Percentiles rank a stretch among this genome's conserved stretches.
Evolutionary conservation across 2,113 vertebrate species (phyloP).

Genomic region (Echinops telfairi): DNA sequence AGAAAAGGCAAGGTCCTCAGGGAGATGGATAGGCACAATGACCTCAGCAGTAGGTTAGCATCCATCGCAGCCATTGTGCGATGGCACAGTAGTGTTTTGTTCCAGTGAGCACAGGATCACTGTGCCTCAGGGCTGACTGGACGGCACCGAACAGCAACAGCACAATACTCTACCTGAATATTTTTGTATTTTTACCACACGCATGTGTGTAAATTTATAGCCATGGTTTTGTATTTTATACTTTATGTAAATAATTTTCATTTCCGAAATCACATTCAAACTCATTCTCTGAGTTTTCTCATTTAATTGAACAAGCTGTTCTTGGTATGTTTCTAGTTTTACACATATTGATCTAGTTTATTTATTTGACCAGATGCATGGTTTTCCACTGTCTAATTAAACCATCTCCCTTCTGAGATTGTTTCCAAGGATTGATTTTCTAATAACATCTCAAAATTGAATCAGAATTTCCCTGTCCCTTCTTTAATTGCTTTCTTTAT

Average conservation of each 20-base stretch:
- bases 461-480: neutral
- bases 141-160: no score
- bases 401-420: neutral
- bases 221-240: neutral
- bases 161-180: neutral
- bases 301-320: neutral
- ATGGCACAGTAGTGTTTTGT: no score
- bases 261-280: neutral
- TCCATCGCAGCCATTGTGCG: no score
- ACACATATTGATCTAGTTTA: neutral
- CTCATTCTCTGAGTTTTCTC: neutral
- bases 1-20: no score
- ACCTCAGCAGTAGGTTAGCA: no score
- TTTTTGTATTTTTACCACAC: neutral
- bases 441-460: conserved; percentile 43
- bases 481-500: neutral
- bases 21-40: no score
- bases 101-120: no score
- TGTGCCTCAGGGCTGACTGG: no score
- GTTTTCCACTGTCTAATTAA: conserved; percentile 40
- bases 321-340: neutral
- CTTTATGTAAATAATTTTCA: neutral
- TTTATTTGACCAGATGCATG: neutral
- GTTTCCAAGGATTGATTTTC: conserved; percentile 28
- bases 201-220: neutral